Conservation (phyloP, 2,888 invertebrate genomes). For the Smittia aterrima region DNA sequence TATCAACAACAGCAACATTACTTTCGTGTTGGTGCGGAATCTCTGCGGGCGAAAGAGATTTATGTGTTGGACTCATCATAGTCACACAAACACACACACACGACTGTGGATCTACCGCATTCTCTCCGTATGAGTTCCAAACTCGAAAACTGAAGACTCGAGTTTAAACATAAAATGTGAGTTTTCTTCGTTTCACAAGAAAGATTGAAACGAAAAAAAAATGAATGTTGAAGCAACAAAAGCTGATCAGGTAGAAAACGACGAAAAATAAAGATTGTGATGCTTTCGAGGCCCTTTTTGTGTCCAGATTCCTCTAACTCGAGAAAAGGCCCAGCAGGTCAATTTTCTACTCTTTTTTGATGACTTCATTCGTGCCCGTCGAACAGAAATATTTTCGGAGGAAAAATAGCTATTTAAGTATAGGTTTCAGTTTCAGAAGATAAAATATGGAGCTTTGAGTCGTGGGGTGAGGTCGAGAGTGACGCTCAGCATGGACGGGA, state of each 20-base stretch:
- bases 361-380: constrained; percentile 11
- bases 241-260: constrained; percentile 1
- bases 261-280: neutral
- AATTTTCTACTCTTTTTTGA: constrained; percentile 6
- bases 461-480: too few relatives aligned
- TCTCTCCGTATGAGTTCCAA: constrained; percentile 10
- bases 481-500: too few relatives aligned
- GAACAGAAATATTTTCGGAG: neutral
- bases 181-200: neutral
- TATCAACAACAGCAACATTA: neutral
- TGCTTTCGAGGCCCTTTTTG: constrained; percentile 2
- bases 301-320: neutral
- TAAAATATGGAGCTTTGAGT: too few relatives aligned
- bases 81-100: neutral
- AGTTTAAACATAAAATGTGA: constrained; percentile 11
- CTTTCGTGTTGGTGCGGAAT: neutral
- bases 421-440: neutral
- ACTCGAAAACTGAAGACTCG: constrained; percentile 1
- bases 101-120: neutral
- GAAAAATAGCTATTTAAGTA: neutral
- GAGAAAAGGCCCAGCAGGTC: constrained; percentile 10
- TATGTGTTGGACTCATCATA: neutral
- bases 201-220: neutral
- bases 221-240: neutral
- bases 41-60: constrained; percentile 21